A percentile compares a stretch with the other conserved stretches of the same genome.
phyloP scores from a whole-genome alignment of 2,113 vertebrate genomes.

The Mola mola region DNA sequence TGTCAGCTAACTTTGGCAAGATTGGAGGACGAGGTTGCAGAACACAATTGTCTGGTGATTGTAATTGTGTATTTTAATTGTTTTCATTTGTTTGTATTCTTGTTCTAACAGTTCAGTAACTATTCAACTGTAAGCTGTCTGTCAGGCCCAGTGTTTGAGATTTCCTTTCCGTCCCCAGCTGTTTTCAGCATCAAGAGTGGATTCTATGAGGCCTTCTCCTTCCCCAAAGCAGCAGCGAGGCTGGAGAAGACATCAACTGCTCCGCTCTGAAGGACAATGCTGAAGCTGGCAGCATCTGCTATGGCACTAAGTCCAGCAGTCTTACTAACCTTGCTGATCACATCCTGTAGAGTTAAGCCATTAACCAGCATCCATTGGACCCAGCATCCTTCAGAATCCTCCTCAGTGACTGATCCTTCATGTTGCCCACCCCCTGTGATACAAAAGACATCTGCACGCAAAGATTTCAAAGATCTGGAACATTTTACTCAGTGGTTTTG shows the following conservation, averaged over 20 bases:
- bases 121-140: too few relatives aligned
- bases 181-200: constrained; percentile 24
- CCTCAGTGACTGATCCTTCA: constrained; percentile 37
- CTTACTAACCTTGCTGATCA: constrained; percentile 22
- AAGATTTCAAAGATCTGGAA: constrained; percentile 12
- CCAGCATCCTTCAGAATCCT: constrained; percentile 44
- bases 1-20: too few relatives aligned
- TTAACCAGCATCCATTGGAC: constrained; percentile 54
- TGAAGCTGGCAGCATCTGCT: constrained; percentile 59
- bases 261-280: constrained; percentile 40
- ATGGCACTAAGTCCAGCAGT: constrained; percentile 27
- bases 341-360: constrained; percentile 43
- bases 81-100: too few relatives aligned
- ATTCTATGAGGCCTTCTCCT: constrained; percentile 30
- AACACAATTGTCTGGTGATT: too few relatives aligned
- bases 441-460: constrained; percentile 38
- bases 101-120: too few relatives aligned
- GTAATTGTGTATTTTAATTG: too few relatives aligned
- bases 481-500: too few relatives aligned
- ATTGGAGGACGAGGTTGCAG: too few relatives aligned
- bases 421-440: constrained; percentile 31
- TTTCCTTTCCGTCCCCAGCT: constrained; percentile 37
- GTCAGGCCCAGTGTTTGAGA: too few relatives aligned
- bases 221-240: constrained; percentile 51
- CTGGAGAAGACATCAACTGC: constrained; percentile 73